Evolutionary conservation across 2,888 invertebrate species (phyloP), one percentile per base, ranked within the genome.

Genomic region (Pseudococcus longispinus): DNA sequence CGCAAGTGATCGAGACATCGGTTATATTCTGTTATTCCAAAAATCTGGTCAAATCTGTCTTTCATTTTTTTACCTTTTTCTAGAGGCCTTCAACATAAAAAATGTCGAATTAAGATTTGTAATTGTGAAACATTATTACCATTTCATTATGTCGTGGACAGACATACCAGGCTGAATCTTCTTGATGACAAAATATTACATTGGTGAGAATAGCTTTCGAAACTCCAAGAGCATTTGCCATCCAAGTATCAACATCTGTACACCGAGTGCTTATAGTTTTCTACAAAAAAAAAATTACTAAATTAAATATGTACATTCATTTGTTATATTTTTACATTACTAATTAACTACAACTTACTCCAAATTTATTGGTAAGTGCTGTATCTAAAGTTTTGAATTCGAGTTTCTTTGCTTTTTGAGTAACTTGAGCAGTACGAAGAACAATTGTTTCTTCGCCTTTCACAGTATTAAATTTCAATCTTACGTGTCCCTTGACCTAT

Each of bases 131-230:
- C 26, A 32, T 46, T 87, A 44, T 1, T 9, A 46, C 20, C 2
- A 37, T 0, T 18, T 46, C 42, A n/a, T 29, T 20, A 51, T 32
- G n/a, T n/a, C n/a, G n/a, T n/a, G n/a, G n/a, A n/a, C n/a, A n/a
- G n/a, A 86, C 88, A 88, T 89, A 92, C 94, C 99, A 99, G 90
- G 95, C 95, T 0, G 98, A 95, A 89, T 99, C 98, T 91, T 99
- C 99, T 93, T 99, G 99, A 90, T 99, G 99, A 90, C 99, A 99
- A 91, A 99, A 98, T 89, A 99, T 95, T 0, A 99, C 99, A 90
- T 97, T 96, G 90, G 97, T 97, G 87, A 99, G 92, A 88, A 99
- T 96, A 0, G 99, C 94, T 90, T 96, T 96, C 0, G 98, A 96
- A 0, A 99, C 98, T 88, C 98, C 98, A 91, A 95, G 90, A 88